Percentiles rank a stretch among this genome's conserved stretches.
phyloP scores from a whole-genome alignment of 2,888 invertebrate genomes.

The Priocnemis perturbator region DNA sequence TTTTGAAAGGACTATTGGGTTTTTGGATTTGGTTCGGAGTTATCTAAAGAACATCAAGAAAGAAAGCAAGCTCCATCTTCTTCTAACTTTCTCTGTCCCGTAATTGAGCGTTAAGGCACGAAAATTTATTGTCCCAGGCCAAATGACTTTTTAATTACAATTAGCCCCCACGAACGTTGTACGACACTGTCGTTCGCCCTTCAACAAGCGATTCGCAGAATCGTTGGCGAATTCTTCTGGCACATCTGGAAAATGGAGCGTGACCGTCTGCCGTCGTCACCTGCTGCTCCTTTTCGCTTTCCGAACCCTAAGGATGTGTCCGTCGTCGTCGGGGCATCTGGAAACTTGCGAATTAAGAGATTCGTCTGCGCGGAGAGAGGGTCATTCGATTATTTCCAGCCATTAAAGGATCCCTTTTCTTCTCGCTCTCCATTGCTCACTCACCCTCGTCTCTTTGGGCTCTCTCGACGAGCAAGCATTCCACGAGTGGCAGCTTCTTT shows the following conservation, averaged over 20 bases:
- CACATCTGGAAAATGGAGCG: slow-evolving; percentile 23
- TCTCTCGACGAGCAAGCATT: slow-evolving; percentile 12
- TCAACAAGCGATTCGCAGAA: no score
- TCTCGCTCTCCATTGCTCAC: slow-evolving; percentile 5
- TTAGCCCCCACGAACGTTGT: no score
- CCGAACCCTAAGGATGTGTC: slow-evolving; percentile 11
- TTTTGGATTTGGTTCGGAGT: no score
- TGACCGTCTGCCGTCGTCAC: slow-evolving; percentile 25
- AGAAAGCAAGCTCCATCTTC: no score
- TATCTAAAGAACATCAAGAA: no score
- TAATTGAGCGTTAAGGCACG: no score
- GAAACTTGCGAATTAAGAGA: slow-evolving; percentile 68
- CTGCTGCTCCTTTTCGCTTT: slow-evolving; percentile 31
- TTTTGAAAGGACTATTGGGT: no score
- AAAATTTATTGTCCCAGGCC: no score
- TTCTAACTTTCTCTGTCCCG: no score
- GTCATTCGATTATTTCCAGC: slow-evolving; percentile 68
- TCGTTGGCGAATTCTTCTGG: no score
- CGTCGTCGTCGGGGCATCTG: slow-evolving; percentile 44
- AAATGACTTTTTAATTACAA: no score
- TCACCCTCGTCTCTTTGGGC: neutral
- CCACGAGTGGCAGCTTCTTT: slow-evolving; percentile 44
- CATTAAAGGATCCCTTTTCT: slow-evolving; percentile 59
- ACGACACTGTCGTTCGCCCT: no score
- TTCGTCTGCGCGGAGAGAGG: slow-evolving; percentile 42